Percentiles rank a stretch among this genome's conserved stretches.
phyloP scores from a whole-genome alignment of 2,888 invertebrate genomes.

The Eurytoma californica region DNA sequence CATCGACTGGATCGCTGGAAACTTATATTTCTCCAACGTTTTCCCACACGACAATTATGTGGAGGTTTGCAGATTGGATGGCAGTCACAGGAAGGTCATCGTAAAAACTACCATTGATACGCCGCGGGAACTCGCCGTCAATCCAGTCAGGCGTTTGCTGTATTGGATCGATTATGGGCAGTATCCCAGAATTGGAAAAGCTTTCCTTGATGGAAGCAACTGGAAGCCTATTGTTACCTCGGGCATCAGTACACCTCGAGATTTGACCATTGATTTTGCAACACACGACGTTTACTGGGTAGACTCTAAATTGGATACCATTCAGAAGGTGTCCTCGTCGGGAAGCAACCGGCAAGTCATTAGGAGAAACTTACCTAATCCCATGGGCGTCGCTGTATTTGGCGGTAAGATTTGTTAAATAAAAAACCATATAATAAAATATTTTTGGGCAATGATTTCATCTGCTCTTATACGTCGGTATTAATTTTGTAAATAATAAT shows the following conservation, averaged over 20 bases:
- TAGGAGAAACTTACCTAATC: constrained; percentile 91
- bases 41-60: constrained; percentile 97
- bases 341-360: constrained; percentile 90
- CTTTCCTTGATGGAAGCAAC: constrained; percentile 90
- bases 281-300: constrained; percentile 99
- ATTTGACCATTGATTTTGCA: constrained; percentile 92
- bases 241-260: constrained; percentile 93
- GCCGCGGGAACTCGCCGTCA: constrained; percentile 96
- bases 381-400: constrained; percentile 93
- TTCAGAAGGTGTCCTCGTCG: constrained; percentile 91
- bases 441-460: not conserved
- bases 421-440: not conserved
- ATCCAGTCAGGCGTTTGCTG: constrained; percentile 92
- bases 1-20: constrained; percentile 97
- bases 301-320: constrained; percentile 94
- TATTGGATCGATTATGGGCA: constrained; percentile 99
- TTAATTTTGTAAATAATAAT: not conserved
- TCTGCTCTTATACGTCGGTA: not conserved
- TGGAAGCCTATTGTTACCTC: constrained; percentile 91
- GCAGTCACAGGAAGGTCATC: constrained; percentile 91
- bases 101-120: constrained; percentile 94
- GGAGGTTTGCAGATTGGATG: constrained; percentile 91
- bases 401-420: constrained; percentile 75
- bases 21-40: constrained; percentile 97
- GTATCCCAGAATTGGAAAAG: constrained; percentile 93